phyloP scores from a whole-genome alignment of 2,888 invertebrate genomes.

The Lycaena phlaeas region DNA sequence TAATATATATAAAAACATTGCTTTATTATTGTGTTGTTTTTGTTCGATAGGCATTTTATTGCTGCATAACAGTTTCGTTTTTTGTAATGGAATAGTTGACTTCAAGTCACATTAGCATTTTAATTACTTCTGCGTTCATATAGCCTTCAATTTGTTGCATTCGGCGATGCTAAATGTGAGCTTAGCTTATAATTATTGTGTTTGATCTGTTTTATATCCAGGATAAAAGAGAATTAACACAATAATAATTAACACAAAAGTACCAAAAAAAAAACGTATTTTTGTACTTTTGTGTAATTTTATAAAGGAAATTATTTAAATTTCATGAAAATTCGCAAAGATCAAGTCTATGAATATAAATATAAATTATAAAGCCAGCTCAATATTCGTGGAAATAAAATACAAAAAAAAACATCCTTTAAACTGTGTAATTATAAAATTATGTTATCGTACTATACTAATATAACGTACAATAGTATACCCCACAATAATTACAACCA shows the following conservation, averaged over 20 bases:
- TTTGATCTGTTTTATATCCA: neutral
- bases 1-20: neutral
- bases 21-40: neutral
- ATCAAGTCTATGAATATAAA: too few relatives aligned
- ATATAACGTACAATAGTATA: too few relatives aligned
- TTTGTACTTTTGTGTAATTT: too few relatives aligned
- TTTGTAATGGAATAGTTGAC: neutral
- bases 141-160: neutral
- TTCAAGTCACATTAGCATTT: neutral
- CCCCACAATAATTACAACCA: too few relatives aligned
- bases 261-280: too few relatives aligned
- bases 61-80: neutral
- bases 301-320: too few relatives aligned
- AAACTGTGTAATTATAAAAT: too few relatives aligned
- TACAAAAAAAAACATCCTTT: too few relatives aligned
- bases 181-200: neutral
- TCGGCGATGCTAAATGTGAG: neutral
- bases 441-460: too few relatives aligned
- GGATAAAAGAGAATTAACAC: neutral
- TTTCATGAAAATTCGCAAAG: too few relatives aligned
- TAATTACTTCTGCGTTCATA: neutral
- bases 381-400: too few relatives aligned
- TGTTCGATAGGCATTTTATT: neutral
- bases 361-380: too few relatives aligned
- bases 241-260: neutral